phyloP scores from a whole-genome alignment of 64 coral and sea anemone genomes.

The Porites australiensis region DNA sequence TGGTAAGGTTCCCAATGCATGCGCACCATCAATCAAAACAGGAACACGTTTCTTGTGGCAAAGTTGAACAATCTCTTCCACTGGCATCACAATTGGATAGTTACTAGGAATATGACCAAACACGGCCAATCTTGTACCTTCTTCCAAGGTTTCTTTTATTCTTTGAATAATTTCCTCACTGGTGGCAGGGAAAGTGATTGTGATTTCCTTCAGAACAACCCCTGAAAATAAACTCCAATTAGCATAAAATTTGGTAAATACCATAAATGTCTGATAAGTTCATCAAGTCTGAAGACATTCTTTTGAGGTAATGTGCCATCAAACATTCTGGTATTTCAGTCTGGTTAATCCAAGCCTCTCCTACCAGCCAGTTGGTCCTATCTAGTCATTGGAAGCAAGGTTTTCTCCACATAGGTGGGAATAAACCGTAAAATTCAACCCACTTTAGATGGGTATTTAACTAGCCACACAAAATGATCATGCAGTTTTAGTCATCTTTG shows the following conservation, averaged over 20 bases:
- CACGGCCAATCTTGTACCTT: conserved; percentile 54
- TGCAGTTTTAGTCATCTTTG: too few relatives aligned
- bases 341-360: too few relatives aligned
- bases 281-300: neutral
- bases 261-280: neutral
- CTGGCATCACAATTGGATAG: conserved; percentile 64
- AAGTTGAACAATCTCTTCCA: conserved; percentile 54
- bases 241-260: neutral
- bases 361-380: too few relatives aligned
- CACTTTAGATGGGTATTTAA: too few relatives aligned
- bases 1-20: conserved; percentile 47
- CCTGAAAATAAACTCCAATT: conserved; percentile 3
- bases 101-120: conserved; percentile 68
- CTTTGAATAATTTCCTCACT: conserved; percentile 56
- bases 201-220: conserved; percentile 41
- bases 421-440: too few relatives aligned
- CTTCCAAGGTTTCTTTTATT: conserved; percentile 39
- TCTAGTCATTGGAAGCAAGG: too few relatives aligned
- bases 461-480: too few relatives aligned
- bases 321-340: too few relatives aligned
- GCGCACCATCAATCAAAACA: conserved; percentile 72
- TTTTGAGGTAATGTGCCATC: too few relatives aligned
- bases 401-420: too few relatives aligned
- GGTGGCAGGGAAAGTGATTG: conserved; percentile 40
- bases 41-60: conserved; percentile 59